Evolutionary conservation across 1,140 invertebrate genomes (phyloP), one percentile per base, ranked within the genome.

Genomic region (Diachasmimorpha longicaudata): DNA sequence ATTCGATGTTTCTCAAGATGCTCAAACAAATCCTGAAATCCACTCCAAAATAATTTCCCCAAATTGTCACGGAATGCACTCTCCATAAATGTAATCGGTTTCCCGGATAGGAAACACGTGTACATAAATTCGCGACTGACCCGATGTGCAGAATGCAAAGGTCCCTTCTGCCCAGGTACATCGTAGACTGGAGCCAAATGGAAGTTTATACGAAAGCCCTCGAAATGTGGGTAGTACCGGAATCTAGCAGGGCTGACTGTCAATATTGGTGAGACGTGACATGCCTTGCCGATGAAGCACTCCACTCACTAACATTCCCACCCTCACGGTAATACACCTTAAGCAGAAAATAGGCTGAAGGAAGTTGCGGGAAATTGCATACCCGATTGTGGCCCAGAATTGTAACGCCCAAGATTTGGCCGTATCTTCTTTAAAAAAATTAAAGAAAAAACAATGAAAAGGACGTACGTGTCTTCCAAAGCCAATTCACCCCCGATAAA

Each of bases 221-320:
- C 23, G 58, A 63, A 63, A 25, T 44, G 67, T 58, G 48, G 48
- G 37, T 75, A 36, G 19, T 36, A 52, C 39, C 66, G 66, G 25
- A 14, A n/a, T 31, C 55, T 68, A n/a, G 16, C 67, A 46, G 36
- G 66, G 23, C 63, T 2, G 48, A 70, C 55, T 72, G 75, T 77
- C 70, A 77, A 77, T 74, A 77, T 77, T 74, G 67, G 23, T 52
- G 21, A 55, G 76, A 74, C 68, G 72, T 77, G 76, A 72, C 63
- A 73, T 63, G 71, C 44, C 31, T 73, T 46, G 14, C 58, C 71
- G 63, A 48, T 71, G 37, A 52, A 25, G n/a, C 73, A 37, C 63
- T 68, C 58, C 39, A 14, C 37, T 13, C 14, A 46, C 48, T 19
- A 63, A 16, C 46, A 69, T 55, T 75, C 39, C 23, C 67, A 14